Base-by-base conservation (phyloP, 2,797 vertebrate genomes). In the Fratercula arctica region DNA sequence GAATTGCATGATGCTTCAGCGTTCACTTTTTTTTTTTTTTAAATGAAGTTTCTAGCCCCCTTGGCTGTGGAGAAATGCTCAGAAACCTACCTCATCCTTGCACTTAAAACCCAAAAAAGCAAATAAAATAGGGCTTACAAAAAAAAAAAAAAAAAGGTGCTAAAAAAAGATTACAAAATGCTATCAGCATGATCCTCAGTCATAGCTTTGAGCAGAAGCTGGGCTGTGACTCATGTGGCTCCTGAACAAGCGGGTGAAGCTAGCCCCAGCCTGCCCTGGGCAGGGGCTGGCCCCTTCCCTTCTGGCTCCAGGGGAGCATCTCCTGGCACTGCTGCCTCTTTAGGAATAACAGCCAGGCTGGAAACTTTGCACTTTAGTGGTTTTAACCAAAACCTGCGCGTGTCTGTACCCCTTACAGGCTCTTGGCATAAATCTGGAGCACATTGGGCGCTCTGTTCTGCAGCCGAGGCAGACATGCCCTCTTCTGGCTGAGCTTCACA, bases 361-460 rank as follows among this genome's bases (percentile, higher is more conserved):
- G 51, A 25, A 63, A 35, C 9, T 18, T 24, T 16, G 24, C 41
- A 7, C 13, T 69, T 8, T 0, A 16, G 60, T 6, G 60, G 33
- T 35, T 57, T 61, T 37, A 51, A 43, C 13, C 4, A 11, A 87
- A 48, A 11, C 50, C 37, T 11, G 2, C 2, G 5, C 1, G 8
- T 13, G 51, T 56, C 48, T 1, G 8, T 48, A 13, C 23, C 26
- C 10, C 16, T 50, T 24, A 2, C 0, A 10, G 72, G 53, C 33
- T 25, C 41, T 23, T 39, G 13, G 37, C 5, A 3, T 3, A 33
- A 16, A 23, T 8, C 48, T 31, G 0, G 2, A 53, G 64, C 13
- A 1, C 0, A 1, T 8, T 21, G 50, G 39, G 54, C n/a, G 33
- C 17, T 6, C 11, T 3, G 6, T 14, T 31, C 20, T 0, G 9